These are phyloP conservation scores for Pasiphila rectangulata DNA, from an alignment of 2,888 invertebrate species.

Conservation along the genomic window DNA sequence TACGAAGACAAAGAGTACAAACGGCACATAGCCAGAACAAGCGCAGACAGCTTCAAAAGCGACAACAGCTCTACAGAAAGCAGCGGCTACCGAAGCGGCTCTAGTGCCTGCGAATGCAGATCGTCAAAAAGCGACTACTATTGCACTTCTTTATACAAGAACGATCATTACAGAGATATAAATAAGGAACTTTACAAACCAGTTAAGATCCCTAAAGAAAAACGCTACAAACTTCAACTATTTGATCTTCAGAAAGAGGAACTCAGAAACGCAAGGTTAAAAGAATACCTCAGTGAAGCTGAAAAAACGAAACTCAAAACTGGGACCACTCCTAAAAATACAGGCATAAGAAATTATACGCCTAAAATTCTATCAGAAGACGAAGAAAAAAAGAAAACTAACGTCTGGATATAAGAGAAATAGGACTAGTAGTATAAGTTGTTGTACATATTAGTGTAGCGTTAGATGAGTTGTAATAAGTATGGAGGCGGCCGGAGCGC, in stretches of 20 bases:
- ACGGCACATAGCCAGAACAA: constrained; percentile 59
- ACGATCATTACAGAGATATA: constrained; percentile 73
- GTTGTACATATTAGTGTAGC: constrained; percentile 74
- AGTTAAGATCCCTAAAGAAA: constrained; percentile 74
- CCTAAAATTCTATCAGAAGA: constrained; percentile 85
- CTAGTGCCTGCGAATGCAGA: constrained; percentile 69
- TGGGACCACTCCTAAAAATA: constrained; percentile 68
- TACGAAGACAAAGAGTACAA: constrained; percentile 54
- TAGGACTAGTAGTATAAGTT: constrained; percentile 71
- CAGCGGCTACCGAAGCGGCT: constrained; percentile 73
- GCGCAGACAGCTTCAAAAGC: constrained; percentile 70
- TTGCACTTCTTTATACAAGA: constrained; percentile 73
- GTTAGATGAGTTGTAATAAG: constrained; percentile 66
- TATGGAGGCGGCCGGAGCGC: constrained; percentile 77
- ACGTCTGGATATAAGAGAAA: constrained; percentile 83
- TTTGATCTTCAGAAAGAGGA: constrained; percentile 65
- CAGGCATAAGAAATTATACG: constrained; percentile 85
- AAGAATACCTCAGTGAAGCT: constrained; percentile 62
- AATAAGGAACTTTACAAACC: constrained; percentile 76
- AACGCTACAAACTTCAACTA: constrained; percentile 68
- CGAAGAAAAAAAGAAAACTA: constrained; percentile 76
- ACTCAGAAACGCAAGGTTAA: constrained; percentile 55
- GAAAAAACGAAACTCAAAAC: constrained; percentile 72
- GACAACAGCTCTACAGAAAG: constrained; percentile 71
- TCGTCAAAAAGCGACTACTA: constrained; percentile 69